phyloP scores from a whole-genome alignment of 1,140 invertebrate genomes.

The Maniola jurtina region DNA sequence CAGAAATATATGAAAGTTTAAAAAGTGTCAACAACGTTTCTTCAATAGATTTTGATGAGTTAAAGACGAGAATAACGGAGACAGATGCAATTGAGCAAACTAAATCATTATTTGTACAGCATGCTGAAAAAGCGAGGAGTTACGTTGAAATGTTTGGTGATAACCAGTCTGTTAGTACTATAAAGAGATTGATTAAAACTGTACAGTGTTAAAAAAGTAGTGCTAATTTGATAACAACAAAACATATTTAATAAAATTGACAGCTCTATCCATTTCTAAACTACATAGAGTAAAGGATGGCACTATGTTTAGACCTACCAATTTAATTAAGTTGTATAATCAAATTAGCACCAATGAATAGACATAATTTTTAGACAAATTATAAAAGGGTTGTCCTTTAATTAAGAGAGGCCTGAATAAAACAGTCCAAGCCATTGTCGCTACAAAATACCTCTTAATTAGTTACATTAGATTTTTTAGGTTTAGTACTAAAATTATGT shows the following conservation, averaged over 20 bases:
- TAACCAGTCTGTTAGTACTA: conserved; percentile 52
- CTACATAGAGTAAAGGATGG: too few relatives aligned
- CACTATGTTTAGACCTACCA: too few relatives aligned
- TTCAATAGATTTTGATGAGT: conserved; percentile 81
- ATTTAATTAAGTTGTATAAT: too few relatives aligned
- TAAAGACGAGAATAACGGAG: conserved; percentile 52
- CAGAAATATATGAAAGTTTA: conserved; percentile 81
- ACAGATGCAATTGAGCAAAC: conserved; percentile 62
- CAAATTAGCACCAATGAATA: too few relatives aligned
- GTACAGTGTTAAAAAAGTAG: neutral
- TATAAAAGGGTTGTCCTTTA: too few relatives aligned
- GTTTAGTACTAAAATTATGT: neutral
- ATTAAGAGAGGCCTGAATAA: too few relatives aligned
- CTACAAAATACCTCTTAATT: neutral
- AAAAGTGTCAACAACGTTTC: conserved; percentile 81
- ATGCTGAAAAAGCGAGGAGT: conserved; percentile 55
- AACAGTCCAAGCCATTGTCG: too few relatives aligned
- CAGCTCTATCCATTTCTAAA: neutral
- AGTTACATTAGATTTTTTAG: neutral
- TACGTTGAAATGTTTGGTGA: conserved; percentile 62
- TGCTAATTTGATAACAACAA: neutral
- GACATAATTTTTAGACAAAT: too few relatives aligned
- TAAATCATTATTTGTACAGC: conserved; percentile 48
- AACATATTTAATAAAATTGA: neutral
- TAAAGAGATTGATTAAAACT: conserved; percentile 61